Conservation (phyloP, 1,140 invertebrate genomes). For the Colletes gigas region DNA sequence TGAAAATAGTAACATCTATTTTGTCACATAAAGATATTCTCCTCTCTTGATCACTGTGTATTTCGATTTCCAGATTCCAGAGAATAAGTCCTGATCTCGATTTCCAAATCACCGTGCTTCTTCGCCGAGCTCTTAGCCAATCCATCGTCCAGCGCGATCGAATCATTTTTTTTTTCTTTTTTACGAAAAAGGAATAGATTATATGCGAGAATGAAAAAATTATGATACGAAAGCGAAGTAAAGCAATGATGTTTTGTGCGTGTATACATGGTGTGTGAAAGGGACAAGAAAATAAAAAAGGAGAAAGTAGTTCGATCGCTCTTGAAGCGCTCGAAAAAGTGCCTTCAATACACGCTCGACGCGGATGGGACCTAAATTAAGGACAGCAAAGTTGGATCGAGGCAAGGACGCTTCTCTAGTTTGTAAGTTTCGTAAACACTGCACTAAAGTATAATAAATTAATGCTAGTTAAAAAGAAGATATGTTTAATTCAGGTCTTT, state of each 20-base stretch:
- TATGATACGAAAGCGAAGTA: neutral
- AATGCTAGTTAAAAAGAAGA: conserved; percentile 50
- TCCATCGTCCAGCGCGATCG: conserved; percentile 47
- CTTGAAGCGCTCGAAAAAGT: conserved; percentile 68
- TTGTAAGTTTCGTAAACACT: conserved; percentile 72
- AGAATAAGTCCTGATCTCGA: conserved; percentile 44
- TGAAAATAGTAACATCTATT: conserved; percentile 14
- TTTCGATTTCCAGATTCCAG: conserved; percentile 51
- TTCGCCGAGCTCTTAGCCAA: conserved; percentile 35
- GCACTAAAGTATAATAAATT: conserved; percentile 66
- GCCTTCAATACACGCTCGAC: conserved; percentile 68
- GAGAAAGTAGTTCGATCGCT: conserved; percentile 53
- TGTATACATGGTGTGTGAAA: neutral
- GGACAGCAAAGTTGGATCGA: conserved; percentile 72
- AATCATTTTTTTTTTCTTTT: conserved; percentile 37
- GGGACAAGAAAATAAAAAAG: conserved; percentile 10
- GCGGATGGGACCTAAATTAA: conserved; percentile 69
- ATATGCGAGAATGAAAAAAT: conserved; percentile 21
- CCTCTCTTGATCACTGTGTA: conserved; percentile 25
- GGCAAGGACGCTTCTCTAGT: conserved; percentile 76
- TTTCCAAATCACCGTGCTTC: conserved; percentile 46
- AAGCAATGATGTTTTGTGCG: neutral
- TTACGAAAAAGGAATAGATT: conserved; percentile 43
- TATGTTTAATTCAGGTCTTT: conserved; percentile 46
- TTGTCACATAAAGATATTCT: conserved; percentile 17